Evolutionary conservation across 2,888 invertebrate species (phyloP), one percentile per base, ranked within the genome.

Genomic region (Polymixis lichenea): DNA sequence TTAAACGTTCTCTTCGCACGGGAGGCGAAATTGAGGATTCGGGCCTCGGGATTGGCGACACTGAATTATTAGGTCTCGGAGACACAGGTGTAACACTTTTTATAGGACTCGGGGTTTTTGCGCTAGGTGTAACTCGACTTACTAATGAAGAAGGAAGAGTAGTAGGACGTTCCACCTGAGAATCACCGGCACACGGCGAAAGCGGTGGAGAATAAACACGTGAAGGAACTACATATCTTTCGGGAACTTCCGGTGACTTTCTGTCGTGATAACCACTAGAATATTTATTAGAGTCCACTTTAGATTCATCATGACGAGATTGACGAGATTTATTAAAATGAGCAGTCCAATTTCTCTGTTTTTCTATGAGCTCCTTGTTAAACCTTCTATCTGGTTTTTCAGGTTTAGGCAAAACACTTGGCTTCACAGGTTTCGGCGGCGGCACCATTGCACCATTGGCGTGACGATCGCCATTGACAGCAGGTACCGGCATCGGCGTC

Each of bases 331-430:
- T 98, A 78, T 98, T 98, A 93, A 98, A 99, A 94, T 98, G 98
- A 80, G 98, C 98, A 51, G 98, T 98, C 99, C 98, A 99, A 95
- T 99, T 99, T 91, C 98, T 98, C 92, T 98, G 99, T 90, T 98
- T 98, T 94, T 98, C 98, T 87, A 99, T 99, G 74, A 98, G 96
- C 93, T 99, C 98, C 87, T 98, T 98, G 82, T 98, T 98, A 89
- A 98, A 98, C 90, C 98, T 98, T 75, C 98, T 96, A 92, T 98
- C 98, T 6, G 98, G 98, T 93, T 98, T 98, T 89, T 98, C 98
- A 0, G 98, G 98, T 92, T 98, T 98, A 22, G 97, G 97, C 87
- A 97, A 96, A 78, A 97, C 96, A 82, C 97, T 97, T 11, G 97
- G 97, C 84, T 97, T 97, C 22, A 90, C 93, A 49, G 96, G 95